Evolutionary conservation across 2,797 vertebrate species (phyloP).

Genomic region (Sebastes minor): DNA sequence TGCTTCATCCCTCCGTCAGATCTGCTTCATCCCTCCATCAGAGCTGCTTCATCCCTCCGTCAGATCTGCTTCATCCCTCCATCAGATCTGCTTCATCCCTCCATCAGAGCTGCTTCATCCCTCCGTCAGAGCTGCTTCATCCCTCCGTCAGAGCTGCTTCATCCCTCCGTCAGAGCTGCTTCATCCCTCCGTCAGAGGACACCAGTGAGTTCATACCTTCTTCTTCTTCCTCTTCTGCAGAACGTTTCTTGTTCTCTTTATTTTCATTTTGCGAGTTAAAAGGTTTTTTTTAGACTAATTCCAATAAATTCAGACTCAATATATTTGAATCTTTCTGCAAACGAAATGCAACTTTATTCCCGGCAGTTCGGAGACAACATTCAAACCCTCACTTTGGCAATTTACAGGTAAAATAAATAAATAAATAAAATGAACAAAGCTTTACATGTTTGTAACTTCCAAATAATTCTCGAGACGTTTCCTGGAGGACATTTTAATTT

Average conservation of each 20-base stretch:
- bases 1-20: background rate
- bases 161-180: background rate
- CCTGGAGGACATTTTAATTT: too few species aligned
- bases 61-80: too few species aligned
- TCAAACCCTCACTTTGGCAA: background rate
- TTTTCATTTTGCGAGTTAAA: too few species aligned
- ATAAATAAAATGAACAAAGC: too few species aligned
- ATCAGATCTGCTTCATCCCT: too few species aligned
- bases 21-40: background rate
- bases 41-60: too few species aligned
- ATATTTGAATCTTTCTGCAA: background rate
- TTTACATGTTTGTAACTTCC: too few species aligned
- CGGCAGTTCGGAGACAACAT: background rate
- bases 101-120: too few species aligned
- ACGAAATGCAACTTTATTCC: too few species aligned
- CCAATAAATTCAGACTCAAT: background rate
- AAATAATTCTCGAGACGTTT: too few species aligned
- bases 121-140: too few species aligned
- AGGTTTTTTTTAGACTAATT: background rate
- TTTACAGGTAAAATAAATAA: background rate
- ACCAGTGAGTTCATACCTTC: constrained; percentile 6
- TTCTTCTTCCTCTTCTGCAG: background rate
- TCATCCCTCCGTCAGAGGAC: background rate
- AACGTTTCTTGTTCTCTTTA: background rate
- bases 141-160: background rate